Evolutionary conservation across 2,888 invertebrate genomes (phyloP).

Genomic region (Ashinkailepas kermadecensis): DNA sequence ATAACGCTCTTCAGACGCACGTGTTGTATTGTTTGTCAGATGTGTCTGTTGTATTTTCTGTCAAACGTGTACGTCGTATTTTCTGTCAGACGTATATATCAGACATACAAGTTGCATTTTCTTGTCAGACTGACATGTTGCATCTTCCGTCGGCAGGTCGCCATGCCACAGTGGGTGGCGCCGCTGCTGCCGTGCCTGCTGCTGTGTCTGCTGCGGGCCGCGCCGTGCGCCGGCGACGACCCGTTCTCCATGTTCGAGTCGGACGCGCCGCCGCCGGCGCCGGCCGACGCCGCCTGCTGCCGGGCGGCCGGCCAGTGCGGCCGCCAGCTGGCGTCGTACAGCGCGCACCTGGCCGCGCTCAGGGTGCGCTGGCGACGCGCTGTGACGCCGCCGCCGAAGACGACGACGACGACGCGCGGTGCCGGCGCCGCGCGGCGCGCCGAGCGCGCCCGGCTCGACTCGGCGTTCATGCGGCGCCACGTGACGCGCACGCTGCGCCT

Average conservation of each 20-base stretch:
- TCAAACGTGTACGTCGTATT: too few species aligned
- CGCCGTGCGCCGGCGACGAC: background rate
- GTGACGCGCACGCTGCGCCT: background rate
- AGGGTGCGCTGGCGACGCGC: background rate
- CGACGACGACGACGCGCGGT: too few species aligned
- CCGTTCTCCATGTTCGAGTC: background rate
- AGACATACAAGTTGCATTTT: too few species aligned
- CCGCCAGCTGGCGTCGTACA: background rate
- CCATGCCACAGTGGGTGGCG: too few species aligned
- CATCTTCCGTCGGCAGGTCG: too few species aligned
- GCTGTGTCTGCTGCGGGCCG: background rate
- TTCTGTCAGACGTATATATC: too few species aligned
- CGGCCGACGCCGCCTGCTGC: background rate
- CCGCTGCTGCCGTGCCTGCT: background rate
- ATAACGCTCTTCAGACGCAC: too few species aligned
- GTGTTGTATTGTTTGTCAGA: too few species aligned
- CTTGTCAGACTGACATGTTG: too few species aligned
- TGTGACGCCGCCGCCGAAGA: background rate
- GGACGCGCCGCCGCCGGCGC: background rate
- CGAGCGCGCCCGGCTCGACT: too few species aligned
- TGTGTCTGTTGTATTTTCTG: too few species aligned
- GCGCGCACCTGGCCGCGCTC: background rate
- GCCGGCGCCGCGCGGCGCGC: too few species aligned
- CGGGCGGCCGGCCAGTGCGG: background rate
- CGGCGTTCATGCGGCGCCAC: constrained; percentile 11